A percentile compares a stretch with the other conserved stretches of the same genome.
phyloP scores from a whole-genome alignment of 2,797 vertebrate genomes.

The Luscinia luscinia region DNA sequence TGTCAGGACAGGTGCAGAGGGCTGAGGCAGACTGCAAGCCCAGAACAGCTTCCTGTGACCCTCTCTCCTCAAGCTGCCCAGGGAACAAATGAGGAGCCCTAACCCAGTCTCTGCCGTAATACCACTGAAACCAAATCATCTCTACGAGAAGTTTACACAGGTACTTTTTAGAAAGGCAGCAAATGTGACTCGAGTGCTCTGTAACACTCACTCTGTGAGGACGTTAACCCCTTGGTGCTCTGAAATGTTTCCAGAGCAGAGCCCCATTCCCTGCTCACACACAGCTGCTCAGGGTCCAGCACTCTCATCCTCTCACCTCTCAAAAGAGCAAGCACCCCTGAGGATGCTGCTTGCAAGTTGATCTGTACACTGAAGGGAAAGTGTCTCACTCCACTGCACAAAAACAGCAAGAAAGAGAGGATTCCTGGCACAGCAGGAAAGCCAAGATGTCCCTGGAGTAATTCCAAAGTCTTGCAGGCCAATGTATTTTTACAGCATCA shows the following conservation, averaged over 20 bases:
- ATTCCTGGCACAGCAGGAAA: background rate
- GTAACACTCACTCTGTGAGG: background rate
- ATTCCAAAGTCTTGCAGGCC: background rate
- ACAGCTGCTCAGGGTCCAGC: background rate
- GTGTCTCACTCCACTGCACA: background rate
- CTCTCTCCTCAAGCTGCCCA: background rate
- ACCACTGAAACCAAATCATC: background rate
- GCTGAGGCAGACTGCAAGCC: background rate
- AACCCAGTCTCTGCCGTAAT: background rate
- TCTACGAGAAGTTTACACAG: background rate
- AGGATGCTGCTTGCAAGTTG: background rate
- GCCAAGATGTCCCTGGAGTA: background rate
- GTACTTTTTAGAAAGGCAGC: background rate
- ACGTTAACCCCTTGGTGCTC: background rate
- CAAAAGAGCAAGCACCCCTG: background rate
- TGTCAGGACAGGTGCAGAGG: background rate
- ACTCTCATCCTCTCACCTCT: accelerated
- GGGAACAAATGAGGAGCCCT: background rate
- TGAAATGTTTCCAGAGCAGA: background rate
- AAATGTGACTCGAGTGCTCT: background rate
- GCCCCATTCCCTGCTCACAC: background rate
- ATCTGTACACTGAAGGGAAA: background rate
- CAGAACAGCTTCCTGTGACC: background rate
- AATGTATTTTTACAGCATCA: background rate
- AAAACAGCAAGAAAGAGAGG: background rate